Percentiles rank a stretch among this genome's conserved stretches.
phyloP scores from a whole-genome alignment of 37 sponge, comb jelly and placozoan genomes.

The Chondrilla cf. caribensis region DNA sequence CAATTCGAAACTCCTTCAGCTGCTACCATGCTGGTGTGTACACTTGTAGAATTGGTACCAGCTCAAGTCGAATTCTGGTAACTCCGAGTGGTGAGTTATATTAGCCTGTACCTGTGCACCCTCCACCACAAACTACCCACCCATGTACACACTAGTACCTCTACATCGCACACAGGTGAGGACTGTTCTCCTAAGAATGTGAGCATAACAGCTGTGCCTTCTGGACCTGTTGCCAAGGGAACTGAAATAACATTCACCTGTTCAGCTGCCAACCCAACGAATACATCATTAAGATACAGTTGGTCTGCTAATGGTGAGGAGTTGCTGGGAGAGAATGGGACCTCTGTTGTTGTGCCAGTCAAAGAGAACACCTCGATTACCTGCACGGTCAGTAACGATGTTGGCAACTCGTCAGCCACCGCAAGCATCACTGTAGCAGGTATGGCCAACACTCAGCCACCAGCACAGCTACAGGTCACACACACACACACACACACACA shows the following conservation, averaged over 20 bases:
- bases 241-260: neutral
- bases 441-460: neutral
- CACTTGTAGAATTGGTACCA: too few species aligned
- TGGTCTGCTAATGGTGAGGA: neutral
- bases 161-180: neutral
- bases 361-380: too few species aligned
- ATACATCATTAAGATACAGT: neutral
- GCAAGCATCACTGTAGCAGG: too few species aligned
- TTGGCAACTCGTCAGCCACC: too few species aligned
- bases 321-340: slow-evolving; percentile 3
- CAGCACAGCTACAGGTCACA: neutral
- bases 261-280: slow-evolving; percentile 6
- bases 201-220: neutral
- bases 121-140: too few species aligned
- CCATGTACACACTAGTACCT: too few species aligned
- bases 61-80: too few species aligned
- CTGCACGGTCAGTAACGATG: too few species aligned
- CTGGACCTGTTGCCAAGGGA: neutral
- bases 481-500: neutral
- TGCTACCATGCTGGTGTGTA: too few species aligned
- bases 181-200: slow-evolving; percentile 1
- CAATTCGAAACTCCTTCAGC: too few species aligned
- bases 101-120: too few species aligned
- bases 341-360: neutral
- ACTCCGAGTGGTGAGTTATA: too few species aligned